Percentiles rank a stretch among this genome's conserved stretches.
Conservation (phyloP, 35 echinoderm and acorn worm species). For the Antedon bifida region DNA sequence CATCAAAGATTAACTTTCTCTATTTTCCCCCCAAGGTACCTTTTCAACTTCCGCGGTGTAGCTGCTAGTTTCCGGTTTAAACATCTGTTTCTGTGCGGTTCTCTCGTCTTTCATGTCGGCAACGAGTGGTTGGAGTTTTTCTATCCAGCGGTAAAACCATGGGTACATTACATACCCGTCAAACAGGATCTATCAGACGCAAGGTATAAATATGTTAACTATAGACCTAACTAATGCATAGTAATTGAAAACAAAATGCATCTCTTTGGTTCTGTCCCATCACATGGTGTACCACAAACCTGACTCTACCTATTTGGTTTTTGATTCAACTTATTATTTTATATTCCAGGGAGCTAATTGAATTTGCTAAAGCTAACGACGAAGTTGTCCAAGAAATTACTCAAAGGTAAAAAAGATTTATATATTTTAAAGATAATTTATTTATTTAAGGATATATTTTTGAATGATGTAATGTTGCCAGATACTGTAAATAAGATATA, state of each 20-base stretch:
- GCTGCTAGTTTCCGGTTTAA: slow-evolving; percentile 94
- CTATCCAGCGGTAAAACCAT: slow-evolving; percentile 84
- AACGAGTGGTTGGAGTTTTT: slow-evolving; percentile 94
- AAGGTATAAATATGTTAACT: too few relatives aligned
- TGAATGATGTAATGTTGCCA: too few relatives aligned
- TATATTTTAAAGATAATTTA: neutral
- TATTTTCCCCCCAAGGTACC: slow-evolving; percentile 23
- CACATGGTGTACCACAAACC: too few relatives aligned
- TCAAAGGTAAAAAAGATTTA: slow-evolving; percentile 40
- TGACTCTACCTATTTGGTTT: too few relatives aligned
- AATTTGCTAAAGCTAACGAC: slow-evolving; percentile 87
- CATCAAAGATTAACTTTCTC: too few relatives aligned
- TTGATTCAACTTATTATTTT: slow-evolving; percentile 5
- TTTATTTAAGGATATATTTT: neutral
- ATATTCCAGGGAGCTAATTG: slow-evolving; percentile 65
- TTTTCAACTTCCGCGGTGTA: slow-evolving; percentile 97
- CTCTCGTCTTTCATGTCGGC: slow-evolving; percentile 97
- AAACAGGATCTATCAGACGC: slow-evolving; percentile 46
- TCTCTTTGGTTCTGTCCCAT: neutral
- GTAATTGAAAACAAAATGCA: neutral
- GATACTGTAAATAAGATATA: too few relatives aligned
- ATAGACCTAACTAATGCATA: neutral
- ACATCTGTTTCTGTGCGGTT: slow-evolving; percentile 89
- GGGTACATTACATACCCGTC: slow-evolving; percentile 95
- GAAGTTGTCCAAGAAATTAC: slow-evolving; percentile 58